Evolutionary conservation across 1,140 invertebrate species (phyloP).

Genomic region (Dinothrombium tinctorium): DNA sequence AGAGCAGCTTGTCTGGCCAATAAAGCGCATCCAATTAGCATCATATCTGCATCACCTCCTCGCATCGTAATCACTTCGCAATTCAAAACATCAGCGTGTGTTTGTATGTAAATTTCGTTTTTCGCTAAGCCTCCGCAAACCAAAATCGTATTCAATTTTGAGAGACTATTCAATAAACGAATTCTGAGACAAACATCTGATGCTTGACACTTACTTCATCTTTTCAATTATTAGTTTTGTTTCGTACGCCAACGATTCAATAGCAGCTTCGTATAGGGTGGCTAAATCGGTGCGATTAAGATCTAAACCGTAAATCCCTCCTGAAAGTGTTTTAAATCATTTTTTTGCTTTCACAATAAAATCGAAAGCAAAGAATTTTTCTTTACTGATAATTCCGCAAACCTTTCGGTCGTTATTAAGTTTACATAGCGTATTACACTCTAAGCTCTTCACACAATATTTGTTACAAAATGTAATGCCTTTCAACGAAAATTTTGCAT

Average conservation of each 20-base stretch:
- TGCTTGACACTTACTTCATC: conserved; percentile 30
- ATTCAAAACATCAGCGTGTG: conserved; percentile 50
- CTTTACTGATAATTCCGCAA: conserved; percentile 16
- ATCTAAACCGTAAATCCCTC: conserved; percentile 14
- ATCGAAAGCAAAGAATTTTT: too few relatives aligned
- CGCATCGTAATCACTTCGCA: conserved; percentile 1
- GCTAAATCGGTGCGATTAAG: conserved; percentile 32
- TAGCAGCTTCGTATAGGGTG: conserved; percentile 54
- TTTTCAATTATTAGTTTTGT: conserved; percentile 63
- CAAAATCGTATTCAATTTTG: conserved; percentile 38
- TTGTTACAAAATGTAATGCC: too few relatives aligned
- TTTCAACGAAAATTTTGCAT: too few relatives aligned
- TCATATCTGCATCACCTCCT: conserved; percentile 5
- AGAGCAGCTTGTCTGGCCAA: conserved; percentile 1
- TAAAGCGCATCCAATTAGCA: conserved; percentile 6
- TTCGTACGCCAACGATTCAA: conserved; percentile 71
- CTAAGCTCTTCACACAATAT: too few relatives aligned
- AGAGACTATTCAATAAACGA: conserved; percentile 10
- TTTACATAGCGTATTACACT: too few relatives aligned
- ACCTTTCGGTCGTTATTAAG: too few relatives aligned
- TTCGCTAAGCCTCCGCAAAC: conserved; percentile 72
- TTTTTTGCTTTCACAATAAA: too few relatives aligned
- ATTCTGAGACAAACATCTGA: too few relatives aligned
- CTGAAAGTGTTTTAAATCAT: too few relatives aligned
- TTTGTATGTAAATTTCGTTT: conserved; percentile 57